Evolutionary conservation across 2,888 invertebrate genomes (phyloP), one percentile per base, ranked within the genome.

Genomic region (Spodoptera picta): DNA sequence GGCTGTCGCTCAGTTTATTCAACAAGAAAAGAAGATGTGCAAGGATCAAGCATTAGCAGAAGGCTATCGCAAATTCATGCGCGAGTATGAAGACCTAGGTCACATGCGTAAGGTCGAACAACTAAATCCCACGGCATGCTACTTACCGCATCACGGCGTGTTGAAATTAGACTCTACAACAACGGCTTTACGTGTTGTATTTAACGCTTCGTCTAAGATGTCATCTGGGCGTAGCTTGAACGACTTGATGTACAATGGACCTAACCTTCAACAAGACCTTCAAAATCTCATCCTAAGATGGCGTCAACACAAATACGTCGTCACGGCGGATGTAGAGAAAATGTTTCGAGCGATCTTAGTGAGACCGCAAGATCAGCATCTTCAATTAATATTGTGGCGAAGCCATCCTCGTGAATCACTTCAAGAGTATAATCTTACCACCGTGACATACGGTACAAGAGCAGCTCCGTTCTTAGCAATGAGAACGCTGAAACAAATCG

Each of bases 271-370:
- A 44, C 61, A 69, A 7, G 60, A 74, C 27, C 67, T 77, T 11
- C 58, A 60, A 31, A 31, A 31, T 0, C 49, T 77, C 1, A 50
- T 75, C 3, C 2, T 77, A 3, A 69, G 67, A 31, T 76, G 73
- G 76, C 52, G 77, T 24, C 45, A 60, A 2, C 72, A 73, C 31
- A 51, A 61, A 45, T 75, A 69, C 7, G 77, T 54, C 0, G 63
- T 62, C 5, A 75, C 74, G 0, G 77, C 77, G 0, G 78, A 78
- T 41, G 68, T 78, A 0, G 75, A 74, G 19, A 54, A 36, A n/a
- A 50, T 50, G 44, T 50, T 49, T 11, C 11, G 49, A 14, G 24
- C 14, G 42, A 57, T 57, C 47, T 57, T 12, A 19, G n/a, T 44
- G 11, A 42, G 49, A 12, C 43, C 49, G 9, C 19, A 57, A 31